Conservation (phyloP, 37 sponge, comb jelly and placozoan genomes). For the Ianthella basta region DNA sequence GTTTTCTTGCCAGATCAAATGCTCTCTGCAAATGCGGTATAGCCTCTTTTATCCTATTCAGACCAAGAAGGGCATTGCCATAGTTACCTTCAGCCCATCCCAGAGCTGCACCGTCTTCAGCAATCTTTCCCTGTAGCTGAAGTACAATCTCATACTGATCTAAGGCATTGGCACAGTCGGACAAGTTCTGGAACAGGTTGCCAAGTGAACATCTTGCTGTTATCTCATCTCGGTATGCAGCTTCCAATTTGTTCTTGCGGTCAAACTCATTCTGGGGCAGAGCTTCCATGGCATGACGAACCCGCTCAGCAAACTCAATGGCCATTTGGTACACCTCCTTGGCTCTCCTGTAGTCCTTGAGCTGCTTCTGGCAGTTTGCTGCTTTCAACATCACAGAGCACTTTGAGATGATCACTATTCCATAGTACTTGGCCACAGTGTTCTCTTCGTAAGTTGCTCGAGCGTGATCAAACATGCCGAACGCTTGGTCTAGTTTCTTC, state of each 20-base stretch:
- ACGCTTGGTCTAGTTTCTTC: constrained; percentile 33
- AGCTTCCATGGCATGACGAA: background rate
- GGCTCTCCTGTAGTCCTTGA: background rate
- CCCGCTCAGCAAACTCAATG: background rate
- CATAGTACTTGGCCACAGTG: constrained; percentile 26
- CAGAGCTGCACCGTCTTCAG: constrained; percentile 41
- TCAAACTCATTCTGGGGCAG: background rate
- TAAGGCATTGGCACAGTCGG: constrained; percentile 48
- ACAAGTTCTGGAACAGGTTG: constrained; percentile 60
- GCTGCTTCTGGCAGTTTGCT: constrained; percentile 7
- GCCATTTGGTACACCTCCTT: constrained; percentile 1
- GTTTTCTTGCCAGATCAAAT: constrained; percentile 39
- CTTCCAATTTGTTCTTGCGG: background rate
- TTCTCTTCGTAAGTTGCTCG: constrained; percentile 1
- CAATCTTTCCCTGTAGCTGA: constrained; percentile 30
- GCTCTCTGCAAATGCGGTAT: constrained; percentile 56
- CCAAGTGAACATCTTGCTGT: constrained; percentile 57
- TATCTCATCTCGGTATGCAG: constrained; percentile 22
- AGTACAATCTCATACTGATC: constrained; percentile 48
- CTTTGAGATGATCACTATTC: constrained; percentile 32
- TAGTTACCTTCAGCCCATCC: constrained; percentile 81
- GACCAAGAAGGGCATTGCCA: constrained; percentile 74
- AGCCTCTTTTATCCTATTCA: constrained; percentile 50
- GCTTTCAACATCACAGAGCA: constrained; percentile 29
- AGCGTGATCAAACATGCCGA: constrained; percentile 37